Base-by-base conservation (phyloP, 2,113 vertebrate species). In the Sakesphorus luctuosus region DNA sequence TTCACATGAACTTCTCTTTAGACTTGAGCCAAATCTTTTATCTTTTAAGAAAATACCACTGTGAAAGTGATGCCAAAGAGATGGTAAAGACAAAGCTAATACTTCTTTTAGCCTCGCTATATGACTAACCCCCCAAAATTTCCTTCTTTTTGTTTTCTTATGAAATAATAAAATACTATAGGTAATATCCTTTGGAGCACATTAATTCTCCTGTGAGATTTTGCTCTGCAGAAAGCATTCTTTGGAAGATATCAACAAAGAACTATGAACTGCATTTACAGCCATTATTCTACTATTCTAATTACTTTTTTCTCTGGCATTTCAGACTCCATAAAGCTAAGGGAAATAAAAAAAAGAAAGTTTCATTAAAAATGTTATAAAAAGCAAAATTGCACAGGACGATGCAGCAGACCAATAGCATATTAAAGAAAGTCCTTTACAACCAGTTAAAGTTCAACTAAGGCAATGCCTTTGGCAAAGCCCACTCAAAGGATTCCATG, bases 361-460 rank as follows among this genome's bases (percentile, higher is more conserved):
- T 71, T 85, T 96, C 59, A 90, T 90, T 92, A 77, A 82, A 90
- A 88, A 59, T 44, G 43, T 71, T 88, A 67, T 62, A 88, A 94
- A 94, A 83, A 74, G 29, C 59, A 67, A 89, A 93, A 95, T 40
- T 77, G 47, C 33, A 77, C 23, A 65, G 36, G 17, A 94, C 9
- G 25, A 83, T 75, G 67, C 19, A 84, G 40, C 18, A 58, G 59
- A 83, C 31, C 33, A 84, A 71, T 67, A 83, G 33, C 44, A 84
- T 50, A 83, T 83, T 85, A 62, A 80, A 73, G 38, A 75, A 78
- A 75, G 18, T 44, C 36, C 18, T 84, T 77, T 78, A 52, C 35
- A 92, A n/a, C 11, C 31, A 50, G 35, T 23, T 66, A n/a, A 88
- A 93, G 61, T 78, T 93, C 73, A 67, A 56, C 23, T 71, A 61